A percentile compares a stretch with the other conserved stretches of the same genome.
Conservation (phyloP, 1,140 invertebrate genomes). For the Ganaspis sp. region DNA sequence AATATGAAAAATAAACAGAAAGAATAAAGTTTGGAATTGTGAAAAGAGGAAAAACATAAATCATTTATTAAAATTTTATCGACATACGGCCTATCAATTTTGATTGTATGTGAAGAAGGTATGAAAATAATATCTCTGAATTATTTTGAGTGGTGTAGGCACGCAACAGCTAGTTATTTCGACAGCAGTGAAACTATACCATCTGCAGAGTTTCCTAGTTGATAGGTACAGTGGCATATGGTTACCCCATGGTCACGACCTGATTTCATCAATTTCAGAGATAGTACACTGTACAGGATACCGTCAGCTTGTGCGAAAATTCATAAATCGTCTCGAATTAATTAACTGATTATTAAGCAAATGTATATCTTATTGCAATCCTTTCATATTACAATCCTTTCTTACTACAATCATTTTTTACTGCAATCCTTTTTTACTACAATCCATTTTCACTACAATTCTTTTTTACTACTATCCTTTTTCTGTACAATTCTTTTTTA, state of each 20-base stretch:
- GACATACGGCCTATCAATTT: too few species aligned
- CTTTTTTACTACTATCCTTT: too few species aligned
- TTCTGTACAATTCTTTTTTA: too few species aligned
- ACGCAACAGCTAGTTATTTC: slow-evolving; percentile 15
- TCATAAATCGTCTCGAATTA: not conserved
- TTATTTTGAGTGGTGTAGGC: not conserved
- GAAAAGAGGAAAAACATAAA: too few species aligned
- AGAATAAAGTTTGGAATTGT: too few species aligned
- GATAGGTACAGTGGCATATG: slow-evolving; percentile 14
- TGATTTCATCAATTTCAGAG: slow-evolving; percentile 16
- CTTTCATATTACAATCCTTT: too few species aligned
- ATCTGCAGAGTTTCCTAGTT: slow-evolving; percentile 14
- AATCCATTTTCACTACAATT: too few species aligned
- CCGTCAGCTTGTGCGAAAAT: not conserved
- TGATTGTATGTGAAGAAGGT: not conserved
- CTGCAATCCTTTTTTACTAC: too few species aligned
- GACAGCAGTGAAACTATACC: not conserved
- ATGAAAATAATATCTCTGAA: not conserved
- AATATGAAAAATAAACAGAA: too few species aligned
- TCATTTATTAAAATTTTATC: too few species aligned
- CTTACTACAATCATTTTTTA: too few species aligned
- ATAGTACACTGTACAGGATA: not conserved
- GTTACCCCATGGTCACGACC: slow-evolving; percentile 8
- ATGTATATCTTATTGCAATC: too few species aligned
- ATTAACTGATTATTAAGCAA: not conserved